Evolutionary conservation across 2,113 vertebrate genomes (phyloP).

Genomic region (Podocnemis expansa): DNA sequence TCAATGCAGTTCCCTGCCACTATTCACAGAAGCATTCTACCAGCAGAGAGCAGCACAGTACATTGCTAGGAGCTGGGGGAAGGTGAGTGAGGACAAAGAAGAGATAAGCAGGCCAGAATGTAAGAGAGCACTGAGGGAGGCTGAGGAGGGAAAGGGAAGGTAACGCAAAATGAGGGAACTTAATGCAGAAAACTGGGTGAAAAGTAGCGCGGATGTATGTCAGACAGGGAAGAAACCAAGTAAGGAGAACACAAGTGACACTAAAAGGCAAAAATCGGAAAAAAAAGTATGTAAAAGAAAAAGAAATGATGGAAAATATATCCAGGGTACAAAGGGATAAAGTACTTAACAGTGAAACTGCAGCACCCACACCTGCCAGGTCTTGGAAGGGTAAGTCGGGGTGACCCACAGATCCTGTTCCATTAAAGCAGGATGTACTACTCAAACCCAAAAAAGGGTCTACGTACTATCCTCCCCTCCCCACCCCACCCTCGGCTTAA

Average conservation of each 20-base stretch:
- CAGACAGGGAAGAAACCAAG: background rate
- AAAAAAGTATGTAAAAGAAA: background rate
- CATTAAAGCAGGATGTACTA: background rate
- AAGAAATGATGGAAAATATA: rapidly evolving
- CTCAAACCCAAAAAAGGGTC: background rate
- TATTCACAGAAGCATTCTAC: background rate
- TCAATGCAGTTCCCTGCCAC: rapidly evolving
- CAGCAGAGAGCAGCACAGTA: conserved; percentile 41
- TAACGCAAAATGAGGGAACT: background rate
- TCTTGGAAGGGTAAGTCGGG: background rate
- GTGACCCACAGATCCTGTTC: background rate
- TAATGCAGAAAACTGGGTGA: background rate
- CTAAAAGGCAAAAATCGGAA: background rate
- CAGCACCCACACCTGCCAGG: rapidly evolving
- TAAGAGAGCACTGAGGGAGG: background rate
- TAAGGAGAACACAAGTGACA: background rate
- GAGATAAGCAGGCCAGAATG: background rate
- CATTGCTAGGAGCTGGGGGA: rapidly evolving
- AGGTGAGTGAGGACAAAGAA: conserved; percentile 3
- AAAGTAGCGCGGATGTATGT: background rate
- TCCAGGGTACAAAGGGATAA: background rate
- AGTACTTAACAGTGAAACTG: background rate
- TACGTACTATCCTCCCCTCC: no score
- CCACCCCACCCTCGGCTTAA: no score
- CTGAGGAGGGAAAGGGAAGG: background rate